These are phyloP conservation scores for Tretioscincus oriximinensis DNA, from an alignment of 2,113 vertebrate genomes.

Conservation along the genomic window DNA sequence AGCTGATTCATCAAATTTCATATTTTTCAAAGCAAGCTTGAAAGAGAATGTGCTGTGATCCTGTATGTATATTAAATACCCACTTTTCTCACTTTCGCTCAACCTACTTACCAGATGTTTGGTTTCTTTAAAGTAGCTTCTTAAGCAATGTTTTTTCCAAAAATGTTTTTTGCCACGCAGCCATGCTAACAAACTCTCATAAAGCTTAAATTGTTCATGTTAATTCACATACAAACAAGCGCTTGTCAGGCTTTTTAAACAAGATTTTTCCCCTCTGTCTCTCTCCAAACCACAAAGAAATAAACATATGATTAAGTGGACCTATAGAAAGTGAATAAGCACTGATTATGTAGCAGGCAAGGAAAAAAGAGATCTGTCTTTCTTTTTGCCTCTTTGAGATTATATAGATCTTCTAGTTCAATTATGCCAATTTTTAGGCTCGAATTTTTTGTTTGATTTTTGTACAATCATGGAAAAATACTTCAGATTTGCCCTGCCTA, in stretches of 20 bases:
- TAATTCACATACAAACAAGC: conserved; percentile 6
- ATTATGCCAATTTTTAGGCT: no score
- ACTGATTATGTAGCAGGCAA: not conserved
- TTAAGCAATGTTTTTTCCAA: not conserved
- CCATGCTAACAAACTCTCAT: not conserved
- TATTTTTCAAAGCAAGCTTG: not conserved
- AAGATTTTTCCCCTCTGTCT: not conserved
- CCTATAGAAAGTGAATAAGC: not conserved
- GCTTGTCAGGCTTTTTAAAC: not conserved
- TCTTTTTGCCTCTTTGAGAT: not conserved
- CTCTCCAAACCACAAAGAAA: not conserved
- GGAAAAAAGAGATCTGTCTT: not conserved
- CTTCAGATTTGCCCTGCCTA: not conserved
- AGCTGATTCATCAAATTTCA: not conserved
- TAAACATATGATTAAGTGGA: conserved; percentile 3
- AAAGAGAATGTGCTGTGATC: not conserved
- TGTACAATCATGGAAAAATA: not conserved
- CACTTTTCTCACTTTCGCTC: not conserved
- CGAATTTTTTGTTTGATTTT: not conserved
- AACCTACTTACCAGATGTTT: not conserved
- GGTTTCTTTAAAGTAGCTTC: not conserved
- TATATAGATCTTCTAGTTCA: not conserved
- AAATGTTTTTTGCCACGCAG: not conserved
- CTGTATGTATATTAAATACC: not conserved
- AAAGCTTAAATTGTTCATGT: not conserved